These are phyloP conservation scores for Lepidurus packardi DNA, from an alignment of 1,140 invertebrate genomes.

Conservation along the genomic window DNA sequence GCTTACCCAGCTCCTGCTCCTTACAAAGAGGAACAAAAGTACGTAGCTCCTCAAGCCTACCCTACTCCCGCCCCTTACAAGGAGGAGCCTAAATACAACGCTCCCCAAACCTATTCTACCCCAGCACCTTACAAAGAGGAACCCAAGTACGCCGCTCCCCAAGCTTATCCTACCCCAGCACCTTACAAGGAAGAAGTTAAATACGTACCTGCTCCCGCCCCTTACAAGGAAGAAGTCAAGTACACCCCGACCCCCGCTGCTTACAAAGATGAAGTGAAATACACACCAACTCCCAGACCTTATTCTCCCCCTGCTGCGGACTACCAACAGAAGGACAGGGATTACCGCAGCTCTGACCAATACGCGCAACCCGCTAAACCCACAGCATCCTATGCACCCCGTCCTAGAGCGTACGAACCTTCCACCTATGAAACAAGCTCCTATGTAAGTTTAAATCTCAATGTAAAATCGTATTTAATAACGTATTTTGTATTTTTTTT, in stretches of 20 bases:
- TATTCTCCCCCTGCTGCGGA: neutral
- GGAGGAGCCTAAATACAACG: neutral
- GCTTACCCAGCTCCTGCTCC: neutral
- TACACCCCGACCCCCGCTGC: neutral
- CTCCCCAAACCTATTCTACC: neutral
- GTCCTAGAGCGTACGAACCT: neutral
- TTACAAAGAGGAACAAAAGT: neutral
- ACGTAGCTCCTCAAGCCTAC: too few species aligned
- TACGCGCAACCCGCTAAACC: neutral
- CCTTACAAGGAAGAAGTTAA: neutral
- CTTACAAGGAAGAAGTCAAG: neutral
- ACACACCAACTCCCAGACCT: neutral
- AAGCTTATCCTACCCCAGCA: neutral
- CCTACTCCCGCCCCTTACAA: neutral
- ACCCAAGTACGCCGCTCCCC: too few species aligned
- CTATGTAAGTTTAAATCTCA: neutral
- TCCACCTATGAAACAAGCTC: conserved; percentile 10
- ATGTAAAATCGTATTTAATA: neutral
- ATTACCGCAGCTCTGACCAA: neutral
- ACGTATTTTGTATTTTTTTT: neutral
- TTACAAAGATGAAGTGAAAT: neutral
- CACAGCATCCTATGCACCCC: neutral
- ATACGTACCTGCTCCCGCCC: neutral
- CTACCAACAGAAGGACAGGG: neutral
- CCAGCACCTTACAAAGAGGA: neutral